Percentiles rank a stretch among this genome's conserved stretches.
Conservation (phyloP, 2,113 vertebrate genomes). For the Gnathonemus echidnorhynchus region DNA sequence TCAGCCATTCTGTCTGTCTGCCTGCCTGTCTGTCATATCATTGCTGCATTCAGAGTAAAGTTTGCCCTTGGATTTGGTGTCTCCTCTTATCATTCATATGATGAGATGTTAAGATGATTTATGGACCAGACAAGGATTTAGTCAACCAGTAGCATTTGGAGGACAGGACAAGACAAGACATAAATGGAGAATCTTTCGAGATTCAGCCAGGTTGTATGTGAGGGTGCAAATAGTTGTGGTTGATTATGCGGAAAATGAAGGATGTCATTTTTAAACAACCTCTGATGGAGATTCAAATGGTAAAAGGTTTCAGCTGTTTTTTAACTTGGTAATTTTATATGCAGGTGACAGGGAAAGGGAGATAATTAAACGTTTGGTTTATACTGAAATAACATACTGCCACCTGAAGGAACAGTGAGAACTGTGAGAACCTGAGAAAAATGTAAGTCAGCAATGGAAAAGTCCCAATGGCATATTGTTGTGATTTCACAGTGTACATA, state of each 20-base stretch:
- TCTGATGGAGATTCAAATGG: neutral
- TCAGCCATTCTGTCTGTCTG: neutral
- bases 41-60: neutral
- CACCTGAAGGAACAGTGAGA: neutral
- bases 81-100: neutral
- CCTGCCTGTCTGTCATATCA: neutral
- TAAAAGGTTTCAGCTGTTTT: neutral
- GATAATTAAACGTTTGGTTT: neutral
- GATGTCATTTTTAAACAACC: neutral
- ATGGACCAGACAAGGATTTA: neutral
- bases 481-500: conserved; percentile 29
- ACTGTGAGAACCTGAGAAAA: neutral
- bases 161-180: neutral
- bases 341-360: neutral
- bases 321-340: neutral
- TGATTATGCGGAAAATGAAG: neutral
- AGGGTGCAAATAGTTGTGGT: neutral
- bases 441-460: neutral
- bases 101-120: neutral
- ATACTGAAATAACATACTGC: neutral
- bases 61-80: neutral
- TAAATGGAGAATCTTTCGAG: neutral
- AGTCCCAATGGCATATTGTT: conserved; percentile 11
- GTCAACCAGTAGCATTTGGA: neutral
- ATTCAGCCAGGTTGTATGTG: neutral